These are phyloP conservation scores for Drosophila pachea DNA, from an alignment of 1,140 invertebrate species.

Conservation along the genomic window DNA sequence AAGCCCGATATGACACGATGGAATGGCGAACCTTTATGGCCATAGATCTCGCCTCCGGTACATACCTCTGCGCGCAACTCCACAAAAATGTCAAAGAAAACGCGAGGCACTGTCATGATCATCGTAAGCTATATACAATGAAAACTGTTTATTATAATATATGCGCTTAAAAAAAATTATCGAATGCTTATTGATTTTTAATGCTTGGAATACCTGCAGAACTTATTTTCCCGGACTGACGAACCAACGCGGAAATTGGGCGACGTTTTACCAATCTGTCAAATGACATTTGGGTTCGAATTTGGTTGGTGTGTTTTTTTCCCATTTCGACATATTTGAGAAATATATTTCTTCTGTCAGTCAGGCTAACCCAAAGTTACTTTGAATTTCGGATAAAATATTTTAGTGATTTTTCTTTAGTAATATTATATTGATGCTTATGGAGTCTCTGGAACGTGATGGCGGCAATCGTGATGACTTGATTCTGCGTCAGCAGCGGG, in stretches of 20 bases:
- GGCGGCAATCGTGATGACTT: constrained; percentile 92
- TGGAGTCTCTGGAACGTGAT: constrained; percentile 24
- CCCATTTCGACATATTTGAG: background rate
- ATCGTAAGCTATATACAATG: background rate
- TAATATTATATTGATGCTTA: constrained; percentile 14
- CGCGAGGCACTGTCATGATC: constrained; percentile 14
- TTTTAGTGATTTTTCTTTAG: constrained; percentile 7
- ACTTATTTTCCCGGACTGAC: too few relatives aligned
- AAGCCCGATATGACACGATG: constrained; percentile 98
- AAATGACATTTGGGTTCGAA: too few relatives aligned
- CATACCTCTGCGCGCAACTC: constrained; percentile 92
- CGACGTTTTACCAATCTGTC: too few relatives aligned
- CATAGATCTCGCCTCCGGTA: constrained; percentile 94
- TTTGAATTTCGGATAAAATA: constrained; percentile 22
- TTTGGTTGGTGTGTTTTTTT: background rate
- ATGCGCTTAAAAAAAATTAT: background rate
- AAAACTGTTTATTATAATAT: background rate
- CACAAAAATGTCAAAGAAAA: constrained; percentile 67
- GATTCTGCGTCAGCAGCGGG: constrained; percentile 92
- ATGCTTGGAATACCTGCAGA: too few relatives aligned
- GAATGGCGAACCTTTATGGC: constrained; percentile 93
- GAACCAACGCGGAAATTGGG: too few relatives aligned
- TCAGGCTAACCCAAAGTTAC: constrained; percentile 6
- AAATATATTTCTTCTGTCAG: background rate
- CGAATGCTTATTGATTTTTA: too few relatives aligned